These are phyloP conservation scores for Tetranychus piercei DNA, from an alignment of 2,888 invertebrate species.

Conservation along the genomic window DNA sequence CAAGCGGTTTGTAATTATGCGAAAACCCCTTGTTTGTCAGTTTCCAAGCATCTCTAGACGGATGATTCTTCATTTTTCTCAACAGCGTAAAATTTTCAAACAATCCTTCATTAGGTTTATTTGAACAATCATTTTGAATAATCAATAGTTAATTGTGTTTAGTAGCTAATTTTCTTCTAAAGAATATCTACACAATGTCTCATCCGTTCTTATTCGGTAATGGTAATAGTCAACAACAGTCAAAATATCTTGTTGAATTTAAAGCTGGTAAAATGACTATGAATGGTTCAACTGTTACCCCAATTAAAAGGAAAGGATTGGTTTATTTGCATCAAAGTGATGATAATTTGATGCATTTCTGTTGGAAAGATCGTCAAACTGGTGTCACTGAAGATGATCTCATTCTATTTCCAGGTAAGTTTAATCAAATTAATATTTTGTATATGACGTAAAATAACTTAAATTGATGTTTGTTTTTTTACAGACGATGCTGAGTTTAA, in stretches of 20 bases:
- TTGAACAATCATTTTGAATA: too few relatives aligned
- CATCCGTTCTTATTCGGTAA: slow-evolving; percentile 35
- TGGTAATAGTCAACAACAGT: slow-evolving; percentile 54
- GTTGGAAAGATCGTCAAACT: slow-evolving; percentile 92
- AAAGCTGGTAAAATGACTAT: slow-evolving; percentile 86
- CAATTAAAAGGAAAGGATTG: slow-evolving; percentile 82
- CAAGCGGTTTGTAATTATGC: too few relatives aligned
- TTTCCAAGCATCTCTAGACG: too few relatives aligned
- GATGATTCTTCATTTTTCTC: too few relatives aligned
- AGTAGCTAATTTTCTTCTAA: too few relatives aligned
- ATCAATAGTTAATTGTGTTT: too few relatives aligned
- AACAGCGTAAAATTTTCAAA: too few relatives aligned
- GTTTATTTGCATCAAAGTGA: slow-evolving; percentile 89
- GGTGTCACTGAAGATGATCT: slow-evolving; percentile 66
- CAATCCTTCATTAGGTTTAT: too few relatives aligned
- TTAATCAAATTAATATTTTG: not conserved
- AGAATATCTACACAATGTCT: slow-evolving; percentile 24
- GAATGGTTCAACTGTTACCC: slow-evolving; percentile 70
- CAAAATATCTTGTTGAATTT: slow-evolving; percentile 80
- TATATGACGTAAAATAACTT: not conserved
- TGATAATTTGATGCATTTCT: slow-evolving; percentile 94
- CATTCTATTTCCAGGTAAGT: slow-evolving; percentile 17
- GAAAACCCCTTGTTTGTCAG: too few relatives aligned
- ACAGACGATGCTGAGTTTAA: slow-evolving; percentile 89
- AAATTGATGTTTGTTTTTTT: slow-evolving; percentile 37